Evolutionary conservation across 64 coral and sea anemone genomes (phyloP).

Genomic region (Acropora yongei): DNA sequence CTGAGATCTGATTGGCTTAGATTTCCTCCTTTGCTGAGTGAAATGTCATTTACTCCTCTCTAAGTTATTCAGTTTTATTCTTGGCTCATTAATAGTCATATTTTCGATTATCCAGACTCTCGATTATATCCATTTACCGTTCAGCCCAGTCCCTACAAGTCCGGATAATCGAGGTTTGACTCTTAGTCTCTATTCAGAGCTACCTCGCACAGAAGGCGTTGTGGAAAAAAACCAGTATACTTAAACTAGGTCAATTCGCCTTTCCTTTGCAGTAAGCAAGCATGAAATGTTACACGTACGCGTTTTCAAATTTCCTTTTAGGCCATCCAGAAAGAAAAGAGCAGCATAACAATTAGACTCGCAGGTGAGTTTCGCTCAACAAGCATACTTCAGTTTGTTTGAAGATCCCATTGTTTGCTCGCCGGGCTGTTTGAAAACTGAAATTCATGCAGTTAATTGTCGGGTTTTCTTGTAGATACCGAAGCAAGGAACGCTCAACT

Average conservation of each 20-base stretch:
- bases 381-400: background rate
- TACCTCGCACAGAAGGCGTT: background rate
- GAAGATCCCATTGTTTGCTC: background rate
- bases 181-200: background rate
- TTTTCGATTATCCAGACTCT: too few species aligned
- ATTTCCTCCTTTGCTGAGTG: too few species aligned
- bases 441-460: background rate
- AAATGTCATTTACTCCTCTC: too few species aligned
- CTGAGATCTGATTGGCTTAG: too few species aligned
- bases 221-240: too few species aligned
- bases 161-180: background rate
- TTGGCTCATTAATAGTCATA: too few species aligned
- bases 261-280: background rate
- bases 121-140: too few species aligned
- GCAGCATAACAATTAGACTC: constrained; percentile 37
- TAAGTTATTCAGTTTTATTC: too few species aligned
- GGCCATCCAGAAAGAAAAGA: constrained; percentile 68
- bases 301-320: background rate
- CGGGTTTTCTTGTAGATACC: constrained; percentile 37
- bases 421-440: too few species aligned
- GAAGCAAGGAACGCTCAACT: constrained; percentile 77
- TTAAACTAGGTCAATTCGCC: too few species aligned
- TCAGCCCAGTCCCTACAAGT: too few species aligned
- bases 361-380: constrained; percentile 21
- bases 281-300: too few species aligned